Evolutionary conservation across 2,888 invertebrate genomes (phyloP).

Genomic region (Junonia oenone): DNA sequence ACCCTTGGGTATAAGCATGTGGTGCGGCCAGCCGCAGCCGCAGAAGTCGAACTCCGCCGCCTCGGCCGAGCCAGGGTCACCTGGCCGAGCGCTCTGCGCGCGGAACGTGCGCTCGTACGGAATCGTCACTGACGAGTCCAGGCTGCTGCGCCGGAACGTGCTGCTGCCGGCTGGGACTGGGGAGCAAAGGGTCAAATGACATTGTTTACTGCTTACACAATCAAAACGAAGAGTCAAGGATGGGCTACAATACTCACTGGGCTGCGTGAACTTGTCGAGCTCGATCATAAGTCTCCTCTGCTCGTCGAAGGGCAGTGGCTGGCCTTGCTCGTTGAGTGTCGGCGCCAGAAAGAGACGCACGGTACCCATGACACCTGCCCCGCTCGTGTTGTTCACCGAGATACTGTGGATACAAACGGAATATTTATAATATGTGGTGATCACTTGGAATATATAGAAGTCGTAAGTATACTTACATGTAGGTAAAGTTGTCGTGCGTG

Average conservation of each 20-base stretch:
- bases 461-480: slow-evolving; percentile 56
- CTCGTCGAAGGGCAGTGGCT: slow-evolving; percentile 77
- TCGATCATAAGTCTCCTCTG: slow-evolving; percentile 85
- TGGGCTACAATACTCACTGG: slow-evolving; percentile 67
- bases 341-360: slow-evolving; percentile 86
- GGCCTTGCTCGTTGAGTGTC: slow-evolving; percentile 80
- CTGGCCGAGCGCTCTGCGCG: slow-evolving; percentile 81
- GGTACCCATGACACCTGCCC: slow-evolving; percentile 76
- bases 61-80: slow-evolving; percentile 65
- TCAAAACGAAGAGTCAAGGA: not conserved
- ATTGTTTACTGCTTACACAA: too few species aligned
- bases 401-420: slow-evolving; percentile 47
- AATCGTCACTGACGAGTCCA: slow-evolving; percentile 88
- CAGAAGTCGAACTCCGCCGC: slow-evolving; percentile 86
- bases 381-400: slow-evolving; percentile 78
- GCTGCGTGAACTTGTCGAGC: slow-evolving; percentile 84
- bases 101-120: slow-evolving; percentile 91
- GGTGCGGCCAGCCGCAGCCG: slow-evolving; percentile 93
- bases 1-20: slow-evolving; percentile 88
- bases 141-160: slow-evolving; percentile 82
- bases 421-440: not conserved
- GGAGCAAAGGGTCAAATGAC: not conserved
- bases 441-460: not conserved
- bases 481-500: slow-evolving; percentile 83
- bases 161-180: slow-evolving; percentile 84